Percentiles rank a stretch among this genome's conserved stretches.
Evolutionary conservation across 1,140 invertebrate species (phyloP).

Genomic region (Drosophila ananassae): DNA sequence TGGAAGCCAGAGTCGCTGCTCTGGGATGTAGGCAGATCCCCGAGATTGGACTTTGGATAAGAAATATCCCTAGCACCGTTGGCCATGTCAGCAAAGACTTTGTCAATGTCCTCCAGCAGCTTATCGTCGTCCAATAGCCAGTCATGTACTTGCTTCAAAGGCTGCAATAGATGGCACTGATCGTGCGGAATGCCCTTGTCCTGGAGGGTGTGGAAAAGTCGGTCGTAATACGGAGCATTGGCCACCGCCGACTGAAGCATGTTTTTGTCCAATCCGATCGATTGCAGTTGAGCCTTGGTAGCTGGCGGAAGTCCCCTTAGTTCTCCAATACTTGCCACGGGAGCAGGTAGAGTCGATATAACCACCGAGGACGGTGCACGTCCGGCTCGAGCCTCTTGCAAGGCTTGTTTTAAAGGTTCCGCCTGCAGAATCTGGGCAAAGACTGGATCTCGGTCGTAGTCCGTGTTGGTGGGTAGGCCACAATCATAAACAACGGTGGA

Average conservation of each 20-base stretch:
- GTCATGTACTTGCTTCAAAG: conserved; percentile 85
- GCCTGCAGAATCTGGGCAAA: conserved; percentile 79
- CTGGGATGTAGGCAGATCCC: conserved; percentile 51
- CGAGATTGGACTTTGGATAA: conserved; percentile 43
- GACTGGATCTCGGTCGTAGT: conserved; percentile 75
- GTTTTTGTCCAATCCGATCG: conserved; percentile 85
- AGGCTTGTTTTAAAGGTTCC: conserved; percentile 62
- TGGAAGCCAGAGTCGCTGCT: conserved; percentile 82
- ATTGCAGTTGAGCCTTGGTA: conserved; percentile 85
- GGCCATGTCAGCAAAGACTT: conserved; percentile 85
- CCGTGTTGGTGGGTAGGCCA: conserved; percentile 69
- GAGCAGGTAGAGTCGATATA: conserved; percentile 46
- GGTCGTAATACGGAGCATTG: conserved; percentile 86
- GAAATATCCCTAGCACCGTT: conserved; percentile 49
- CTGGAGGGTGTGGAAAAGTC: conserved; percentile 85
- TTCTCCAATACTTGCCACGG: conserved; percentile 48
- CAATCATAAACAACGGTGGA: conserved; percentile 71
- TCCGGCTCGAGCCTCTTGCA: conserved; percentile 59
- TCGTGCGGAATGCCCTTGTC: conserved; percentile 85
- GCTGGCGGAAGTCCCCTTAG: conserved; percentile 83
- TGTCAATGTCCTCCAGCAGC: conserved; percentile 85
- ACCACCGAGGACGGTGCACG: conserved; percentile 43
- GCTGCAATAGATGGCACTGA: conserved; percentile 85
- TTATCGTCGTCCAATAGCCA: conserved; percentile 85
- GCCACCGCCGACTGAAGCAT: conserved; percentile 86